Conservation (phyloP, 2,113 vertebrate species). For the Vimba vimba region DNA sequence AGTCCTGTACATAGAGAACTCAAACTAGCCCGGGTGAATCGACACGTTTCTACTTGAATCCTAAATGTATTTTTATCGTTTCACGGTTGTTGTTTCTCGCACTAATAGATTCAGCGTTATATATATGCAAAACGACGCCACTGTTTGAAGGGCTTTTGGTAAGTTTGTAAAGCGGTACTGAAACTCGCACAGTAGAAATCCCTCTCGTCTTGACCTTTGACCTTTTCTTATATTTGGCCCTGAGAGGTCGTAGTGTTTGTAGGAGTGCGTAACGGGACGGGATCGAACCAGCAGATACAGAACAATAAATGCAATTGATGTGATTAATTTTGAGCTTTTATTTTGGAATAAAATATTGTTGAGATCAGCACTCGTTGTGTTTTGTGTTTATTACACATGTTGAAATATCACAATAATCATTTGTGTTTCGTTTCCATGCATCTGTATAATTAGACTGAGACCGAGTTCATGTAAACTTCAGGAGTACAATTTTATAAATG, state of each 20-base stretch:
- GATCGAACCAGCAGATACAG: slow-evolving; percentile 45
- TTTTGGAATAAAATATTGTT: slow-evolving; percentile 70
- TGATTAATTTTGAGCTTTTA: slow-evolving; percentile 66
- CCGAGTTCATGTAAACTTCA: background rate
- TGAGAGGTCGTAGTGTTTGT: background rate
- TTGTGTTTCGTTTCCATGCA: background rate
- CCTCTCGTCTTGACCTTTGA: slow-evolving; percentile 18
- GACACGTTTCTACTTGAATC: slow-evolving; percentile 52
- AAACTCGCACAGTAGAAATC: background rate
- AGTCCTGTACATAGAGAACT: too few relatives aligned
- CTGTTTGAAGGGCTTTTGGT: slow-evolving; percentile 38
- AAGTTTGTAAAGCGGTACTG: background rate
- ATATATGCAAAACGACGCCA: background rate
- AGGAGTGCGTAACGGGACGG: background rate
- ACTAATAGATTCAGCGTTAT: background rate
- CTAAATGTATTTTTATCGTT: slow-evolving; percentile 52
- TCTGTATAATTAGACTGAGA: background rate
- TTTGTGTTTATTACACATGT: background rate
- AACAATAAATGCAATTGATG: slow-evolving; percentile 80
- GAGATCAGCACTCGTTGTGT: slow-evolving; percentile 50
- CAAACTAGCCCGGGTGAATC: background rate
- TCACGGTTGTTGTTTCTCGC: slow-evolving; percentile 45
- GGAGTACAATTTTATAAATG: too few relatives aligned
- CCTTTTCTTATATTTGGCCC: background rate
- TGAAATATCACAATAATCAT: background rate